Percentiles rank a stretch among this genome's conserved stretches.
Evolutionary conservation across 2,797 vertebrate species (phyloP).

Genomic region (Megaceryle alcyon): DNA sequence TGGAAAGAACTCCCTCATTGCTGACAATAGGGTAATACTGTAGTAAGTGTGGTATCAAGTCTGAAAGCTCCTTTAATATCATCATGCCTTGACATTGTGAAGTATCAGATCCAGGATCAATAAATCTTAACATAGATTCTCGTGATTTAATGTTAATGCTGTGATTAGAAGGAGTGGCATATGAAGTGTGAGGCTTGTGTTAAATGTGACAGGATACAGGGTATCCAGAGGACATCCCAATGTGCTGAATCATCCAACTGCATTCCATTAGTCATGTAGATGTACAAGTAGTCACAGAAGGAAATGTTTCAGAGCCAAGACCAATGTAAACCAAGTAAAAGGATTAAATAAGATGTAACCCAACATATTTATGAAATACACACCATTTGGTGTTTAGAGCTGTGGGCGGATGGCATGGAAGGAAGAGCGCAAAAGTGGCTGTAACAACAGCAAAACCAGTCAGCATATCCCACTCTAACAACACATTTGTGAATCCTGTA

Average conservation of each 20-base stretch:
- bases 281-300: neutral
- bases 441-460: neutral
- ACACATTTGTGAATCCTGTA: neutral
- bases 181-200: neutral
- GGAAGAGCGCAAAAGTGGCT: neutral
- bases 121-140: neutral
- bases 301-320: neutral
- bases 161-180: neutral
- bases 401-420: neutral
- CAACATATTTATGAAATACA: neutral
- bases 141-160: neutral
- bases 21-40: neutral
- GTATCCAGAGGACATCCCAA: neutral
- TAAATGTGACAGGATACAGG: neutral
- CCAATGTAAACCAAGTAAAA: neutral
- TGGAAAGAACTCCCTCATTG: neutral
- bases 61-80: neutral
- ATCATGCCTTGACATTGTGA: neutral
- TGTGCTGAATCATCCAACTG: neutral
- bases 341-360: neutral
- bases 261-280: neutral
- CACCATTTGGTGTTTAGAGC: neutral
- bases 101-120: neutral
- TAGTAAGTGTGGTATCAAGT: neutral
- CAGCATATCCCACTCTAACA: neutral